These are phyloP conservation scores for Drosophila cardini DNA, from an alignment of 1,140 invertebrate species.

Conservation along the genomic window DNA sequence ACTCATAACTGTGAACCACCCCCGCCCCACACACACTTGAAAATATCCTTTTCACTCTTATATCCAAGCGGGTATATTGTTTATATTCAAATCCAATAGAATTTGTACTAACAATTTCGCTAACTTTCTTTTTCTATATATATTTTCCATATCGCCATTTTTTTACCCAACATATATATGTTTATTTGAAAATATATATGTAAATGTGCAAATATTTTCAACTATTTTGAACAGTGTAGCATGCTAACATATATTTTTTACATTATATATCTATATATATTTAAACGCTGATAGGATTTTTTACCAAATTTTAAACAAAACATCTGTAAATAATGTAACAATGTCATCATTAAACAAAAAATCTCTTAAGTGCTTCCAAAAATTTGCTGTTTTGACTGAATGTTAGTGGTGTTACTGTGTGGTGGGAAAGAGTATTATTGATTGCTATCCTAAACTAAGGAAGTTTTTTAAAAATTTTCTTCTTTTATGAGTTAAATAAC, in stretches of 20 bases:
- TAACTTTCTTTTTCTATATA: not conserved
- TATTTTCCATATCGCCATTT: constrained; percentile 1
- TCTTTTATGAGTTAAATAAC: too few relatives aligned
- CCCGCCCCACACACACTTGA: constrained; percentile 11
- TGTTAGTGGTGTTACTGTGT: too few relatives aligned
- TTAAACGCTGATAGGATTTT: constrained; percentile 9
- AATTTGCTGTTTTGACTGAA: not conserved
- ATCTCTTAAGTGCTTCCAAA: constrained; percentile 70
- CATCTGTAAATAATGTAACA: constrained; percentile 67
- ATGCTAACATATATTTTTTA: constrained; percentile 31
- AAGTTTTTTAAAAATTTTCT: too few relatives aligned
- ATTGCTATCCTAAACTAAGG: too few relatives aligned
- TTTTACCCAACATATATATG: constrained; percentile 9
- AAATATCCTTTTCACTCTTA: not conserved
- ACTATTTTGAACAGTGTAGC: not conserved
- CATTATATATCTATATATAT: constrained; percentile 3
- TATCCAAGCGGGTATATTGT: not conserved
- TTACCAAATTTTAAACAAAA: constrained; percentile 30
- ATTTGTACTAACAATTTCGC: constrained; percentile 5
- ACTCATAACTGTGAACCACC: constrained; percentile 4
- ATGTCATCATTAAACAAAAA: constrained; percentile 45
- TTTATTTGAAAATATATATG: not conserved
- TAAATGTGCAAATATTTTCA: constrained; percentile 38
- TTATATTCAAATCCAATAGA: constrained; percentile 1
- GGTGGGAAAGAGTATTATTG: too few relatives aligned